Evolutionary conservation across 2,888 invertebrate species (phyloP), one percentile per base, ranked within the genome.

Genomic region (Eristalis pertinax): DNA sequence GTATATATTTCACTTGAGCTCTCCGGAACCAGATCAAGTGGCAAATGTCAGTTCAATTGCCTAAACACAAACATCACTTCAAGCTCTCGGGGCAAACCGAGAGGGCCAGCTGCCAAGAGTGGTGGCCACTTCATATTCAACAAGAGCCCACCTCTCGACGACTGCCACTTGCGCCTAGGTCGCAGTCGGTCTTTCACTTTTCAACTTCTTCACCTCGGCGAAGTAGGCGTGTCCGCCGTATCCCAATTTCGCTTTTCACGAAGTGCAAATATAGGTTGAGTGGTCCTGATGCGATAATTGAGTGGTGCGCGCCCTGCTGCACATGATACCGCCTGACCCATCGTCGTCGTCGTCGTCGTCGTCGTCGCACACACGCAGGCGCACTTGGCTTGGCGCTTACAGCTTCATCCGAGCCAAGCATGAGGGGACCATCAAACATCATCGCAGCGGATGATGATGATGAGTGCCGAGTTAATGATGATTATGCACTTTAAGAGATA

Each of bases 221-320:
- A 60, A 60, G 73, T 65, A 75, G 78, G 82, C 78, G 79, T 65
- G 73, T 74, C 63, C n/a, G 24, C 41, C 68, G 65, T 65, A 84
- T 79, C 73, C 76, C 62, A 87, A 80, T 87, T 87, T 87, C 87
- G 73, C 87, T 87, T 87, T 87, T 69, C 87, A 80, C 76, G 67
- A 87, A 87, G 69, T 84, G 79, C 87, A 87, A 87, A 87, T 87
- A 87, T 83, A 87, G 87, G 87, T 84, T 80, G 87, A 87, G 84
- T 80, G 72, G 70, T 72, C 72, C 83, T 87, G 83, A 87, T 87
- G 79, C 58, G 83, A 84, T 79, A 87, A 87, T 87, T 84, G 84
- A 68, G 84, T 38, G 86, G 70, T 86, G 50, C 56, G 50, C 56
- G 50, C 60, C 19, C 67, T 43, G 64, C 19, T 64, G 60, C 67